These are phyloP conservation scores for Lacerta viridis DNA, from an alignment of 2,797 vertebrate species.

Conservation along the genomic window DNA sequence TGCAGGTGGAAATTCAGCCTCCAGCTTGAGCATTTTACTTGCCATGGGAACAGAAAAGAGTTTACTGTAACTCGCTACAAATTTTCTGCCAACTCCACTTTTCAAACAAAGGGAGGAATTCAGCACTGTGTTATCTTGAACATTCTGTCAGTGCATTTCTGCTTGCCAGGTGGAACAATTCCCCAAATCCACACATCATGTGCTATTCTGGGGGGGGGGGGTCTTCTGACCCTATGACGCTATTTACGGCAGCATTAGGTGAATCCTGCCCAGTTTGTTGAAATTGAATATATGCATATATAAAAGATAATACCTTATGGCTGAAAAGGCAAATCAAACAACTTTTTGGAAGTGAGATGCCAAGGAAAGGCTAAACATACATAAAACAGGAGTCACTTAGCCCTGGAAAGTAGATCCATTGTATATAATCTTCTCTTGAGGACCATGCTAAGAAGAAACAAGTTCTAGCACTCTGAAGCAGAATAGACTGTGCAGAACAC, in stretches of 20 bases:
- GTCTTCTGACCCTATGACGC: no score
- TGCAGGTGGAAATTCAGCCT: background rate
- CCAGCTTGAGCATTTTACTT: background rate
- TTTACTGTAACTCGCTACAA: conserved; percentile 1
- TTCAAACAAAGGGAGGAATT: no score
- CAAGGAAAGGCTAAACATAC: background rate
- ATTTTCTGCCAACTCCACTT: conserved; percentile 2
- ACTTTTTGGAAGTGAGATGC: background rate
- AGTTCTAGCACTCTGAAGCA: background rate
- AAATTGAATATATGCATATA: background rate
- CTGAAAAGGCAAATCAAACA: background rate
- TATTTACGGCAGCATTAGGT: no score
- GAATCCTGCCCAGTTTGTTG: no score
- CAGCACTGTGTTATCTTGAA: no score
- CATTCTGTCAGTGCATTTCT: no score
- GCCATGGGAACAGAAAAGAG: background rate
- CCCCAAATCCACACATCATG: no score
- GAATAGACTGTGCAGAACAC: background rate
- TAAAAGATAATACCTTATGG: background rate
- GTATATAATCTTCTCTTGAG: background rate
- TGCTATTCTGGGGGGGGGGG: no score
- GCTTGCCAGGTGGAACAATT: no score
- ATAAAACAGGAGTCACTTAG: background rate
- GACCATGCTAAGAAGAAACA: background rate
- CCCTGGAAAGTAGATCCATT: background rate